Evolutionary conservation across 2,113 vertebrate genomes (phyloP).

Genomic region (Triplophysa tibetana): DNA sequence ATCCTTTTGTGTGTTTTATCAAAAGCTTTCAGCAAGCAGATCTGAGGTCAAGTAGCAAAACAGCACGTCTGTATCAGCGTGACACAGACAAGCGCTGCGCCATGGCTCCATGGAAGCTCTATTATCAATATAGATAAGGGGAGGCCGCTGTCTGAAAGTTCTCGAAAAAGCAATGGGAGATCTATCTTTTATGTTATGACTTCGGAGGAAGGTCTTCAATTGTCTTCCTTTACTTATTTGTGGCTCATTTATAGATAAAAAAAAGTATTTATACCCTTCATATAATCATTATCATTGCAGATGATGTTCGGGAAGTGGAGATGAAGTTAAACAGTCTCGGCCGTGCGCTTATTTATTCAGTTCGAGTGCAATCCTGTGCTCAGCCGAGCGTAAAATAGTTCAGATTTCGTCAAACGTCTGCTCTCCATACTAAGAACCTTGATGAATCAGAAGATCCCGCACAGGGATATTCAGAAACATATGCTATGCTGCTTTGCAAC

Average conservation of each 20-base stretch:
- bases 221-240: slow-evolving; percentile 2
- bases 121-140: slow-evolving; percentile 49
- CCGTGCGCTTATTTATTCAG: slow-evolving; percentile 40
- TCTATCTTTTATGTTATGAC: slow-evolving; percentile 16
- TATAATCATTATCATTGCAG: background rate
- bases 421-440: slow-evolving; percentile 51
- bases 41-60: slow-evolving; percentile 22
- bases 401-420: slow-evolving; percentile 50
- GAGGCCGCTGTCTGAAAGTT: slow-evolving; percentile 12
- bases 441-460: slow-evolving; percentile 51
- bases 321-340: slow-evolving; percentile 10
- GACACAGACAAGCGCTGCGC: slow-evolving; percentile 42
- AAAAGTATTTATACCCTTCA: background rate
- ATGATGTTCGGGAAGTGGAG: slow-evolving; percentile 23
- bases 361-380: slow-evolving; percentile 44
- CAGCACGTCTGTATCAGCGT: slow-evolving; percentile 29
- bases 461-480: slow-evolving; percentile 42
- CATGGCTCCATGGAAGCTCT: slow-evolving; percentile 17
- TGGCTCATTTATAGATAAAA: background rate
- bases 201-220: background rate
- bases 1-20: background rate
- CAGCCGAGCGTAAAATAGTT: slow-evolving; percentile 52
- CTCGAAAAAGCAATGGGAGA: background rate
- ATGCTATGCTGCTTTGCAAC: slow-evolving; percentile 49
- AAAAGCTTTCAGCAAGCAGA: slow-evolving; percentile 25